These are phyloP conservation scores for Drosophila erecta DNA, from an alignment of 1,140 invertebrate genomes.

Conservation along the genomic window DNA sequence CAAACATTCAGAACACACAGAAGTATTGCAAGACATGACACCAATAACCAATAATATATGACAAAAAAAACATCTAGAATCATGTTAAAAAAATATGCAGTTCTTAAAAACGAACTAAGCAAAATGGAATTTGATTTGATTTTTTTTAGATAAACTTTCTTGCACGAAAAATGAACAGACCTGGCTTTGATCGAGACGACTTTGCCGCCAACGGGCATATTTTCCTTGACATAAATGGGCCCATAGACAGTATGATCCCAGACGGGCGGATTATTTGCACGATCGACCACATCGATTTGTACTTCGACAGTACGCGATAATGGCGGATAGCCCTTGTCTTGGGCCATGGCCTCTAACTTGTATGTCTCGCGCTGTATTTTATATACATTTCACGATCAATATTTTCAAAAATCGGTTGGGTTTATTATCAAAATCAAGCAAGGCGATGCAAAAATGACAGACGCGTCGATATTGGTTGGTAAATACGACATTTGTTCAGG, in stretches of 20 bases:
- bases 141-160: constrained; percentile 46
- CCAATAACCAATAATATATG: constrained; percentile 39
- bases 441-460: constrained; percentile 64
- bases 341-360: constrained; percentile 97
- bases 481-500: constrained; percentile 41
- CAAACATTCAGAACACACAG: constrained; percentile 66
- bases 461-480: constrained; percentile 56
- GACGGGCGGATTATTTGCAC: constrained; percentile 98
- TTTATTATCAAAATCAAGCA: constrained; percentile 69
- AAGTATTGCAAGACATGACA: constrained; percentile 48
- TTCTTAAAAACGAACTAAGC: constrained; percentile 62
- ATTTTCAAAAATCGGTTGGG: constrained; percentile 31
- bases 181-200: constrained; percentile 98
- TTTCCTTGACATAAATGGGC: constrained; percentile 98
- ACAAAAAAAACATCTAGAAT: constrained; percentile 44
- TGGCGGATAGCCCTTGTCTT: constrained; percentile 97
- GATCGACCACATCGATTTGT: constrained; percentile 98
- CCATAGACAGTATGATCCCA: constrained; percentile 98
- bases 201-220: constrained; percentile 97
- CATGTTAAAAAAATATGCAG: constrained; percentile 30
- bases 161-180: constrained; percentile 88
- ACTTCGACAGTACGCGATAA: constrained; percentile 97
- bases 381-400: constrained; percentile 55
- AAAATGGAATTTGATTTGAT: constrained; percentile 59
- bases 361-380: constrained; percentile 95